Base-by-base conservation (phyloP, 2,113 vertebrate genomes). In the Poicephalus gulielmi region DNA sequence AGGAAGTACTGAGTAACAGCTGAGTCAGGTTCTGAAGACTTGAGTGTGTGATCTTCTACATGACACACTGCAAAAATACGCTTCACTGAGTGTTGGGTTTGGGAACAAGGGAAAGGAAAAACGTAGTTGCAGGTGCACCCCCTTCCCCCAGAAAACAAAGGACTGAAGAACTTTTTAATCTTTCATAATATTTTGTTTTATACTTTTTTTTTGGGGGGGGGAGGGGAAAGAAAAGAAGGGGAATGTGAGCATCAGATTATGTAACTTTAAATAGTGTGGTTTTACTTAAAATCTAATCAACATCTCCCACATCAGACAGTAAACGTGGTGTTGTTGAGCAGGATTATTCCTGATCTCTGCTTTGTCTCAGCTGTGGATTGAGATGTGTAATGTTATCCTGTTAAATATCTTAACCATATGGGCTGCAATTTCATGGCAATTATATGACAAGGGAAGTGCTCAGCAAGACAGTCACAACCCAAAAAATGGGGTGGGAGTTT, bases 381-480 rank as follows among this genome's bases (percentile, higher is more conserved):
- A 94, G 92, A 92, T 68, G 60, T 88, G 96, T 96, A 97, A 97
- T 85, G 90, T 89, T 96, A 97, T 94, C 96, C 95, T 78, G 53
- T 86, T 94, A 96, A 97, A 97, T 97, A 94, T 96, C 96, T 97
- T 97, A 96, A 97, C 95, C 79, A 55, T 96, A 96, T 95, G 96
- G 88, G 86, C 79, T 86, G 82, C 62, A 94, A 95, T 95, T 97
- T 97, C 95, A 96, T 59, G 95, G 73, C 90, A 96, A 96, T 96
- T 97, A 94, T 92, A 88, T 82, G 93, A 92, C 88, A 92, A 86
- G 82, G 55, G 62, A 94, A 87, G 86, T 59, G 73, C 67, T 93
- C 90, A 83, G 67, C 64, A 80, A 94, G 73, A 53, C 90, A 92
- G 78, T 90, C 90, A 70, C 53, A 88, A 79, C 47, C 49, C 64